Evolutionary conservation across 2,113 vertebrate species (phyloP), one percentile per base, ranked within the genome.

Genomic region (Cinclus mexicanus): DNA sequence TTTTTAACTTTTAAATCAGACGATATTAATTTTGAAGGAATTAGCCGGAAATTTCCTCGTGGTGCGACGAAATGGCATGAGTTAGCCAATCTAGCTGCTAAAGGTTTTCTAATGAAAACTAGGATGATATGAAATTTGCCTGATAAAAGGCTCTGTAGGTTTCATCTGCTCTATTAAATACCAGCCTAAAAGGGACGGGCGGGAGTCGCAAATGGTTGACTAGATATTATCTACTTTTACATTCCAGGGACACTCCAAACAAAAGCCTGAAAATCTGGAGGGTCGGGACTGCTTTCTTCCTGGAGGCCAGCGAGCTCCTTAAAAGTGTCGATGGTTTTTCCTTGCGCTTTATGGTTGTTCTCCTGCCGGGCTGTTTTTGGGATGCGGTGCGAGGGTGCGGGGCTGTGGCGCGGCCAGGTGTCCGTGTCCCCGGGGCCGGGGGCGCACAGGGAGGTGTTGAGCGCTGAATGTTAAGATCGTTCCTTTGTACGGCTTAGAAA

Each of bases 11-110:
- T 89, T 95, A 94, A 94, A 95, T 95, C 60, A 96, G 89, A 89
- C 5, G 26, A 96, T 96, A 94, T 96, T 97, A 97, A 97, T 97
- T 97, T 97, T 95, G 95, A 97, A 96, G 95, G 96, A 95, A 97
- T 97, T 97, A 97, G 94, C 55, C 2, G n/a, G 93, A 96, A 97
- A 94, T 96, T 94, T 97, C 61, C 87, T 89, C 47, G 9, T 39
- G 42, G 67, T 42, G 75, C 89, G 89, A 89, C 94, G 93, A 95
- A 95, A 95, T 26, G 85, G 92, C 74, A 56, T 29, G 91, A 95
- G 94, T 95, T 94, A 97, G 90, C 77, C 55, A 79, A 77, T 67
- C 52, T 88, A 89, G 90, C 88, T 93, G 91, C 93, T 94, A 95
- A 92, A 87, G 91, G 61, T 97, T 97, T 92, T 94, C 93, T 97